Base-by-base conservation (phyloP, 2,888 invertebrate genomes). In the Zonitis immaculata region DNA sequence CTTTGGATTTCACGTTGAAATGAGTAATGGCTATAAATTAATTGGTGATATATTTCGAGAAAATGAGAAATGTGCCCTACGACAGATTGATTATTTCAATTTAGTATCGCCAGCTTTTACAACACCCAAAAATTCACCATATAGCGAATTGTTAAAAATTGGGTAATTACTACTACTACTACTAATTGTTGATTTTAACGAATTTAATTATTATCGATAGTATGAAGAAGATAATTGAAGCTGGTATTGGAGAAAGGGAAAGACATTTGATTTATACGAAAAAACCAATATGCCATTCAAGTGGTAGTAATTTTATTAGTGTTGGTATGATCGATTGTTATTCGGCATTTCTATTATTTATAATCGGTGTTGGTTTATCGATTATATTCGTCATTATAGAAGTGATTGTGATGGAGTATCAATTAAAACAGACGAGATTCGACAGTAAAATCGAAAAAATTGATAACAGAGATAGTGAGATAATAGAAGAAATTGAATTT, bases 1-100 rank as follows among this genome's bases (percentile, higher is more conserved):
- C 22, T 86, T 85, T 64, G 86, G 84, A 1, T 86, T 87, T 61
- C 84, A 87, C 67, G 83, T 83, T 70, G 87, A 87, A 70, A 76
- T 80, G 1, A 82, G 84, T 0, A 79, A 82, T 0, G 83, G 83
- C 0, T 87, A 87, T 68, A 83, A 86, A 67, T 75, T 86, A 25
- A 81, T 87, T 1, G 81, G 82, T 14, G 83, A 85, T 68, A 83
- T 81, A 49, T 88, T 84, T 66, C 75, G 78, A 14, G 88, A 88
- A 69, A 80, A 80, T 11, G 84, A 88, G 70, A 88, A 88, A 68
- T 88, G 88, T 66, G 83, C 84, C 0, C 72, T 88, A 18, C 80
- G 82, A 51, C 87, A 86, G 67, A 80, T 83, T 0, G 77, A 78
- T 58, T 81, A 78, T 62, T 76, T 80, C 28, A 80, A 80, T 58